Conservation (phyloP, 1,140 invertebrate species). For the Drosophila trapezifrons region DNA sequence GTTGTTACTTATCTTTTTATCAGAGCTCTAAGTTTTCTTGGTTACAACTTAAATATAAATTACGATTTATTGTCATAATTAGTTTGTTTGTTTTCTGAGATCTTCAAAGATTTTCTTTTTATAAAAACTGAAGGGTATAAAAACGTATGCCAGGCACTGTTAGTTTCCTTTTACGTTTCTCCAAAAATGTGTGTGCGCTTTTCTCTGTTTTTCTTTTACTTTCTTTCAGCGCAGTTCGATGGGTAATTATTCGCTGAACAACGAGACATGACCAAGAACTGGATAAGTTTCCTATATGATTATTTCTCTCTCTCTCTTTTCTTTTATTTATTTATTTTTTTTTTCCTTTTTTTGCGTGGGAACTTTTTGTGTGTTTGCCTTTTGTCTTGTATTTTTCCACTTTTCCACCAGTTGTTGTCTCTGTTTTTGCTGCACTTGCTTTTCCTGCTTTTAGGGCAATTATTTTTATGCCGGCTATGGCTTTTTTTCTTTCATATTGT, state of each 20-base stretch:
- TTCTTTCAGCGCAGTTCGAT: constrained; percentile 35
- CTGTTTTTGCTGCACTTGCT: constrained; percentile 30
- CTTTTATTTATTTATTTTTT: background rate
- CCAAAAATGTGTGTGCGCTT: constrained; percentile 30
- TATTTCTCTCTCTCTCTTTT: constrained; percentile 20
- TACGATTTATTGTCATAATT: background rate
- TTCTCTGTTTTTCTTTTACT: constrained; percentile 47
- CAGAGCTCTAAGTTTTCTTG: no score
- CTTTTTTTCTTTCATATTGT: constrained; percentile 9
- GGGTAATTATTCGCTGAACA: constrained; percentile 35
- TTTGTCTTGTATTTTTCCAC: constrained; percentile 4
- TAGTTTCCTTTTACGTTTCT: constrained; percentile 9
- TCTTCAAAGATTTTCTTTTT: background rate
- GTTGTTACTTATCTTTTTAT: background rate
- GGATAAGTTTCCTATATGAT: constrained; percentile 49
- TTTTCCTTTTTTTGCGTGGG: constrained; percentile 30
- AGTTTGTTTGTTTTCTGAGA: background rate
- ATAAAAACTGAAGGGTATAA: background rate
- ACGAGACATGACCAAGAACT: constrained; percentile 39
- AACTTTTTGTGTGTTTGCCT: constrained; percentile 39
- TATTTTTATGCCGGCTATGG: constrained; percentile 29
- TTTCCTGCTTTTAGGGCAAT: constrained; percentile 51
- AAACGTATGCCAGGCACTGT: background rate
- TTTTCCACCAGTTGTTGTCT: constrained; percentile 24
- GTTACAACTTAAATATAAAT: background rate